Conservation (phyloP, 2,888 invertebrate species). For the Acleris emargana region DNA sequence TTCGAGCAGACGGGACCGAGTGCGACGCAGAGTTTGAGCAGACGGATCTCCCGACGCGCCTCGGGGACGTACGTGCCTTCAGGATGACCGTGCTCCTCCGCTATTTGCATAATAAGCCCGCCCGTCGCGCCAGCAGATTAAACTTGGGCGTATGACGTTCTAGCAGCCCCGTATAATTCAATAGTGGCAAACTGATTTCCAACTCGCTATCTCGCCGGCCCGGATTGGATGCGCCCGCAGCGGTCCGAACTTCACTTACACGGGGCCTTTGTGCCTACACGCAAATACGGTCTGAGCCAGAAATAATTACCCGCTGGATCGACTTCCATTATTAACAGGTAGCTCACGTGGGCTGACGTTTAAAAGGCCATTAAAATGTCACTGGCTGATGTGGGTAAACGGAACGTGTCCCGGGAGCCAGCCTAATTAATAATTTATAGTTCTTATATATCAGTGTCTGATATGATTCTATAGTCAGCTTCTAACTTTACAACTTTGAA, state of each 20-base stretch:
- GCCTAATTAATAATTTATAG: slow-evolving; percentile 75
- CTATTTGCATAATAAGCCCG: slow-evolving; percentile 81
- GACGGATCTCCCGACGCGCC: slow-evolving; percentile 26
- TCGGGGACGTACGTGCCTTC: slow-evolving; percentile 63
- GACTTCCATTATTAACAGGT: slow-evolving; percentile 61
- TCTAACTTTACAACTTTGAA: slow-evolving; percentile 57
- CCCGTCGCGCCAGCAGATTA: slow-evolving; percentile 76
- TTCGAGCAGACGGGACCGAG: no score
- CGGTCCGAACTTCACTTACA: slow-evolving; percentile 24
- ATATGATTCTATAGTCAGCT: slow-evolving; percentile 43
- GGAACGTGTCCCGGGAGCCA: slow-evolving; percentile 53
- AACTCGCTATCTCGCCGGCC: slow-evolving; percentile 60
- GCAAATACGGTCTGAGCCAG: slow-evolving; percentile 57
- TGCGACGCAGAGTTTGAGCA: no score
- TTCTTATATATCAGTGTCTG: slow-evolving; percentile 57
- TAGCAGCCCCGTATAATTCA: slow-evolving; percentile 79
- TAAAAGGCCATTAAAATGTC: slow-evolving; percentile 78
- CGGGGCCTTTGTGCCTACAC: slow-evolving; percentile 40
- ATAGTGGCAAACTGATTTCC: slow-evolving; percentile 80
- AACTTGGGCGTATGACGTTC: slow-evolving; percentile 79
- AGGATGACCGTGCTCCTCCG: slow-evolving; percentile 69
- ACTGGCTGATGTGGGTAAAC: slow-evolving; percentile 69
- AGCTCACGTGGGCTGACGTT: slow-evolving; percentile 63
- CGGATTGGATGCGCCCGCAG: slow-evolving; percentile 63
- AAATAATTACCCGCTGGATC: slow-evolving; percentile 59